A percentile compares a stretch with the other conserved stretches of the same genome.
Conservation (phyloP, 2,113 vertebrate genomes). For the Anhinga rufa region DNA sequence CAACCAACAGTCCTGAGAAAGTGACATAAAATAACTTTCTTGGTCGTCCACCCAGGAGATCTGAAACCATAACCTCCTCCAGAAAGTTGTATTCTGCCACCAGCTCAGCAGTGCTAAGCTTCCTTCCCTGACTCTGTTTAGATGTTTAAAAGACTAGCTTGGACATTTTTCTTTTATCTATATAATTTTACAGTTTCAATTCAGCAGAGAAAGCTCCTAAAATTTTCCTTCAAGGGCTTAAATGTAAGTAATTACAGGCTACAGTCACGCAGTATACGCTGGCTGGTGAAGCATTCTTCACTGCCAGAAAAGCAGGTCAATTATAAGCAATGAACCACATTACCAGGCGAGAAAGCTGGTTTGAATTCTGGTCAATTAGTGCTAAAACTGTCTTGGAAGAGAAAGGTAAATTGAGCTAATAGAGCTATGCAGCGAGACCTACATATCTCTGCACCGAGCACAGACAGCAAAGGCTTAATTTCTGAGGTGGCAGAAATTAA, state of each 20-base stretch:
- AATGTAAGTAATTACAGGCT: constrained; percentile 8
- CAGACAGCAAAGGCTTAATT: neutral
- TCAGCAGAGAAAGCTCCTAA: neutral
- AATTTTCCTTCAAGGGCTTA: constrained; percentile 16
- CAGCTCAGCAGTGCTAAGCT: neutral
- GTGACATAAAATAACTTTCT: neutral
- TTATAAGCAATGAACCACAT: constrained; percentile 22
- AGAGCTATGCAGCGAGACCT: neutral
- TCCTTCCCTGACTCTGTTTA: neutral
- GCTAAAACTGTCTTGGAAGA: constrained; percentile 3
- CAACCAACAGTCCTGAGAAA: neutral
- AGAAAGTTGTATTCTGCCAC: neutral
- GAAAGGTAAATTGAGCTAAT: constrained; percentile 22
- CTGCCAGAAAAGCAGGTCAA: constrained; percentile 47
- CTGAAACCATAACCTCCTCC: neutral
- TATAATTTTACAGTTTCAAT: neutral
- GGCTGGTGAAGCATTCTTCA: neutral
- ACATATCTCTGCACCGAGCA: neutral
- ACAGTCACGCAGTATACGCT: neutral
- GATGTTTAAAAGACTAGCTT: neutral
- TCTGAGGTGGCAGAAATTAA: neutral
- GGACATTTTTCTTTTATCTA: neutral
- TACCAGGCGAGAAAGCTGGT: constrained; percentile 9
- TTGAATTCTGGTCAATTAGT: constrained; percentile 45
- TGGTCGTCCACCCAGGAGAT: neutral